These are phyloP conservation scores for Lepidurus packardi DNA, from an alignment of 1,140 invertebrate genomes.

Conservation along the genomic window DNA sequence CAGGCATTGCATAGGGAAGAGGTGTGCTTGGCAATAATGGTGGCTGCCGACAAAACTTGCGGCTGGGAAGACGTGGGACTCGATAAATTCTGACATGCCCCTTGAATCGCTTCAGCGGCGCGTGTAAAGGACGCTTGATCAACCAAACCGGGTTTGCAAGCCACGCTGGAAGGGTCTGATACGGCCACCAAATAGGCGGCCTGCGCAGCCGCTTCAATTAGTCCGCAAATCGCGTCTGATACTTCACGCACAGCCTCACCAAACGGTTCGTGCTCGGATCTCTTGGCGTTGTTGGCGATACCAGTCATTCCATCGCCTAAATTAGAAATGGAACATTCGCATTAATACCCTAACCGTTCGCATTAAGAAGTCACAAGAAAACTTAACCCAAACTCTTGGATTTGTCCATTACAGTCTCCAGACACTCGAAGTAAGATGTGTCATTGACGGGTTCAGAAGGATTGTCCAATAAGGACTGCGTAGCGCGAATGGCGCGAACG, in stretches of 20 bases:
- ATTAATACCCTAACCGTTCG: neutral
- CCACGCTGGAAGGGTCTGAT: conserved; percentile 81
- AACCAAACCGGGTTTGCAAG: conserved; percentile 82
- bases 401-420: conserved; percentile 89
- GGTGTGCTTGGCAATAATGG: conserved; percentile 92
- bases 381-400: conserved; percentile 66
- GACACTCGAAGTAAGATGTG: conserved; percentile 85
- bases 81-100: conserved; percentile 73
- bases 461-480: conserved; percentile 73
- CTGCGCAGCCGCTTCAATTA: conserved; percentile 90
- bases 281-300: conserved; percentile 86
- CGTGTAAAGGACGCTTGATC: conserved; percentile 84
- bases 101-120: conserved; percentile 76
- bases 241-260: conserved; percentile 77
- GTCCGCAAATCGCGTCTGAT: conserved; percentile 77
- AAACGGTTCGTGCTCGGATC: conserved; percentile 79
- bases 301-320: conserved; percentile 85
- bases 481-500: conserved; percentile 83
- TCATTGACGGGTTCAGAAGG: conserved; percentile 83
- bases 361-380: neutral
- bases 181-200: conserved; percentile 90
- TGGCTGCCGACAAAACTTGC: conserved; percentile 82
- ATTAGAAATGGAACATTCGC: conserved; percentile 26
- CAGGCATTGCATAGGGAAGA: conserved; percentile 92
- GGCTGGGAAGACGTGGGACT: conserved; percentile 73